phyloP scores from a whole-genome alignment of 2,797 vertebrate species.

The Eurystomus glaucurus region DNA sequence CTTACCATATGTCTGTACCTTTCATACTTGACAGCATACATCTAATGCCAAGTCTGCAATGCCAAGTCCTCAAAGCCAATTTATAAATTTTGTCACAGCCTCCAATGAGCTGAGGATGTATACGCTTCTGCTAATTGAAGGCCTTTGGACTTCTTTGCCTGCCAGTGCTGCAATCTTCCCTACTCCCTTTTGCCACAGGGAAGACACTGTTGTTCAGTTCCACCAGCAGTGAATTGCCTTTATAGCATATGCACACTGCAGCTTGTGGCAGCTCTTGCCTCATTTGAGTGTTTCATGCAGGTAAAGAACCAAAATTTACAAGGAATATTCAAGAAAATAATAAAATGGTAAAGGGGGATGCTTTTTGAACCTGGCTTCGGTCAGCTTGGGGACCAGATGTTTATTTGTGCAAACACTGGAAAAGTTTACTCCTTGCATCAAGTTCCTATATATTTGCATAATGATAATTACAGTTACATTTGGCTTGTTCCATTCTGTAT shows the following conservation, averaged over 20 bases:
- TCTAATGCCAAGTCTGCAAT: not conserved
- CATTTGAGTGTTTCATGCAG: not conserved
- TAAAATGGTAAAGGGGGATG: not conserved
- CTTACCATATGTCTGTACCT: conserved; percentile 32
- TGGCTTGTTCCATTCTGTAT: not conserved
- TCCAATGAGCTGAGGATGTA: not conserved
- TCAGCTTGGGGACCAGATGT: not conserved
- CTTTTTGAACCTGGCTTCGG: not conserved
- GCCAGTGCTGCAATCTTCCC: not conserved
- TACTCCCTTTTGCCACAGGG: not conserved
- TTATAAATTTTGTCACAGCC: not conserved
- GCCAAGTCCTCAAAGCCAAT: not conserved
- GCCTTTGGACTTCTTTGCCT: not conserved
- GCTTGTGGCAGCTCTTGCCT: not conserved
- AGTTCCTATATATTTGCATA: not conserved
- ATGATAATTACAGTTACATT: not conserved
- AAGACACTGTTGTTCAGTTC: not conserved
- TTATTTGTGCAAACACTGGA: conserved; percentile 5
- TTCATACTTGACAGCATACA: not conserved
- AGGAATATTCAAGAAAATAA: not conserved
- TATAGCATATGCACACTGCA: not conserved
- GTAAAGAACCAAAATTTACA: conserved; percentile 4
- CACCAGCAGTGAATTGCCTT: not conserved
- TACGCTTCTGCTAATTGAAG: not conserved
- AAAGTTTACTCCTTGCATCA: not conserved